Conservation (phyloP, 2,888 invertebrate species). For the Caenorhabditis auriculariae region DNA sequence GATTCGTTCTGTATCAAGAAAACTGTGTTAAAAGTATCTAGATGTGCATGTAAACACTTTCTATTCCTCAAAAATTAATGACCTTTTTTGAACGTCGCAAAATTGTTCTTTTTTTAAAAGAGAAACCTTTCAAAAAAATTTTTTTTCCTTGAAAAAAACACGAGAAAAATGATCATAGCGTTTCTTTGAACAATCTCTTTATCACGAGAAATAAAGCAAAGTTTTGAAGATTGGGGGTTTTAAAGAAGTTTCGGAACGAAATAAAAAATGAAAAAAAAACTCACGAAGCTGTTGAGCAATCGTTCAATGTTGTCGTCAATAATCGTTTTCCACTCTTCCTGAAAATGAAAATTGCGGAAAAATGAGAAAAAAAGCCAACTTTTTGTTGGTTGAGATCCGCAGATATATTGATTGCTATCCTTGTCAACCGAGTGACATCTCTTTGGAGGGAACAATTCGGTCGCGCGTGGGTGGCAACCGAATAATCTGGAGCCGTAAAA, state of each 20-base stretch:
- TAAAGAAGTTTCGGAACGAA: not conserved
- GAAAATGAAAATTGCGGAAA: not conserved
- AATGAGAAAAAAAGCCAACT: not conserved
- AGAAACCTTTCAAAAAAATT: too few relatives aligned
- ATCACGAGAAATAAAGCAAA: too few relatives aligned
- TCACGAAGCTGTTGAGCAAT: not conserved
- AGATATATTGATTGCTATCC: not conserved
- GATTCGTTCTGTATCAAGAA: too few relatives aligned
- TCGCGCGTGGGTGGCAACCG: not conserved
- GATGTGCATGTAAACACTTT: too few relatives aligned
- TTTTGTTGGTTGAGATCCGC: not conserved
- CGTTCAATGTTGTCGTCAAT: not conserved
- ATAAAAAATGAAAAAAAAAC: not conserved
- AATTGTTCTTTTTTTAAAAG: too few relatives aligned
- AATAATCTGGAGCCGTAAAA: constrained; percentile 1
- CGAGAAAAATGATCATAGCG: too few relatives aligned
- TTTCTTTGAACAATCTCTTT: too few relatives aligned
- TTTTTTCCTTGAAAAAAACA: too few relatives aligned
- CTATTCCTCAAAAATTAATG: too few relatives aligned
- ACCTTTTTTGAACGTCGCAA: too few relatives aligned
- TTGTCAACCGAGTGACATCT: not conserved
- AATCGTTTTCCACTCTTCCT: not conserved
- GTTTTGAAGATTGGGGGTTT: not conserved
- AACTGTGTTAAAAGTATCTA: too few relatives aligned
- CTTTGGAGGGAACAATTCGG: not conserved